Base-by-base conservation (phyloP, 2,888 invertebrate species). In the Hydriomena furcata region DNA sequence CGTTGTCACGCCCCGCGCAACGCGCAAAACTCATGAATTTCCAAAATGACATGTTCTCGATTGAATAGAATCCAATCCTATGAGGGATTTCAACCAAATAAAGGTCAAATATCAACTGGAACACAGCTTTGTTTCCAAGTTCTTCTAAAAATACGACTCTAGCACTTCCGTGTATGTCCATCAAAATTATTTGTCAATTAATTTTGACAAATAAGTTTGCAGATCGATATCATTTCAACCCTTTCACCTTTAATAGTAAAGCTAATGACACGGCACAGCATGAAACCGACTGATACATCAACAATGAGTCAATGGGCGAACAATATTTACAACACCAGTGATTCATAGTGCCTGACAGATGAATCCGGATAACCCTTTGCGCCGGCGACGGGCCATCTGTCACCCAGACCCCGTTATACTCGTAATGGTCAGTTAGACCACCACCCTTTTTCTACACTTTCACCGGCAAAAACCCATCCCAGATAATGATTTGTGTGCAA, bases 281-380 rank as follows among this genome's bases (percentile, higher is more conserved):
- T 73, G 84, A 73, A 61, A 68, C 68, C 73, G 56, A 63, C 68
- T 68, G 71, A 72, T 72, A 62, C 71, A 76, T 80, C 62, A 70
- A 84, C 83, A 84, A 82, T 80, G 78, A 79, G 78, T 79, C 80
- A 78, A 76, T 73, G 71, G 73, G 63, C 67, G 71, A 75, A 82
- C 80, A 85, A 80, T 84, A 81, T 87, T 84, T 84, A 82, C 79
- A 69, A 66, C 64, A 59, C 55, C 66, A 54, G 79, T 88, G 88
- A 89, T 89, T 82, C 86, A 89, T 89, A 75, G 82, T 82, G 68
- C 62, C 55, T 71, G 82, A 82, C 88, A 88, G 87, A 87, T 88
- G 85, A 56, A 60, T 68, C 66, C 71, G 66, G 70, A 71, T 76
- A 87, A 85, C 88, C 86, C 88, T 85, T n/a, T 84, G 67, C 79